These are phyloP conservation scores for Apis laboriosa DNA, from an alignment of 1,140 invertebrate species.

Conservation along the genomic window DNA sequence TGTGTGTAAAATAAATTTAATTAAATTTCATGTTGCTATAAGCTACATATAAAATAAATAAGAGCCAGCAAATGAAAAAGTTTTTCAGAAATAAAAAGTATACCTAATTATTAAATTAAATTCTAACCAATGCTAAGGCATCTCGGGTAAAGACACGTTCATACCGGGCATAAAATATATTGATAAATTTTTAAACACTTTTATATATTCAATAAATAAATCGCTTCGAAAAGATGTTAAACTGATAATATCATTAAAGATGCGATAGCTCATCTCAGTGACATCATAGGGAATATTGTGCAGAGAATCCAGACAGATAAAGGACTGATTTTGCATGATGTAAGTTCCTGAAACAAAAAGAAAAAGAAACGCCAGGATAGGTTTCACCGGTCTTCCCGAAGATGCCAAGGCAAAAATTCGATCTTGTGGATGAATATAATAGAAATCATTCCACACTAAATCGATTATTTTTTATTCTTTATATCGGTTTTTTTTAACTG, in stretches of 20 bases:
- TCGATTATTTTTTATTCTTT: no score
- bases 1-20: background rate
- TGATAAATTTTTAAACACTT: slow-evolving; percentile 68
- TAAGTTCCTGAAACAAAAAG: slow-evolving; percentile 81
- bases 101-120: background rate
- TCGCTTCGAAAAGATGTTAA: slow-evolving; percentile 68
- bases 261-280: slow-evolving; percentile 73
- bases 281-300: slow-evolving; percentile 74
- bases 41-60: background rate
- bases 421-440: slow-evolving; percentile 25
- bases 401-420: slow-evolving; percentile 43
- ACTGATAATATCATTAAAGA: slow-evolving; percentile 71
- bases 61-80: background rate
- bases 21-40: background rate
- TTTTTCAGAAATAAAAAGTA: background rate
- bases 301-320: slow-evolving; percentile 75
- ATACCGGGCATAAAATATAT: slow-evolving; percentile 62
- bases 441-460: no score
- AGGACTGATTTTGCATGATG: slow-evolving; percentile 75
- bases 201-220: slow-evolving; percentile 73
- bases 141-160: slow-evolving; percentile 70
- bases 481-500: no score
- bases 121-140: slow-evolving; percentile 73
- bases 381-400: slow-evolving; percentile 57
- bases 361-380: slow-evolving; percentile 72